These are phyloP conservation scores for Micrastur ruficollis DNA, from an alignment of 2,797 vertebrate genomes.

Conservation along the genomic window DNA sequence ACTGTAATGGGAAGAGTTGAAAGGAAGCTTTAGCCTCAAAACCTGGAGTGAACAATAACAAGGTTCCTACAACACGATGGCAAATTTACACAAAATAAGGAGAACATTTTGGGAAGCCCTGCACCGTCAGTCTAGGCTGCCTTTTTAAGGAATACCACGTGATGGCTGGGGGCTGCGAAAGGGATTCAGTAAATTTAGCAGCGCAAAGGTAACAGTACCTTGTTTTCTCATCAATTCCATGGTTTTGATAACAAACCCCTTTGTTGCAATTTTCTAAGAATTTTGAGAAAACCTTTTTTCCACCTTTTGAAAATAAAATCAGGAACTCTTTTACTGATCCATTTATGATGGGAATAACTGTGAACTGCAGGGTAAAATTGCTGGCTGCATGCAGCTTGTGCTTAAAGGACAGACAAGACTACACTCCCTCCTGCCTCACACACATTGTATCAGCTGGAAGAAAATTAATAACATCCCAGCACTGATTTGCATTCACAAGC, in stretches of 20 bases:
- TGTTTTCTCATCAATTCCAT: not conserved
- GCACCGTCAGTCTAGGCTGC: not conserved
- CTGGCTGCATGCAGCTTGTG: not conserved
- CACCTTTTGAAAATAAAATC: not conserved
- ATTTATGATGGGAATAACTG: not conserved
- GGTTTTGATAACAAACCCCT: not conserved
- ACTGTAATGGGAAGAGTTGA: not conserved
- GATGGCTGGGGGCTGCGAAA: not conserved
- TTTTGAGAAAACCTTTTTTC: not conserved
- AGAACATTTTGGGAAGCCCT: not conserved
- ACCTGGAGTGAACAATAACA: rapidly evolving
- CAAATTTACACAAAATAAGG: not conserved
- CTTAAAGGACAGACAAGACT: not conserved
- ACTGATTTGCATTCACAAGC: conserved; percentile 1
- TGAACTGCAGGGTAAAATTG: not conserved
- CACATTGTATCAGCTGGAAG: not conserved
- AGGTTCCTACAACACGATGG: not conserved
- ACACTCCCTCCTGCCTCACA: not conserved
- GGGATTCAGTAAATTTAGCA: not conserved
- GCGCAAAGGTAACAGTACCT: not conserved
- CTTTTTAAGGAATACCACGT: not conserved
- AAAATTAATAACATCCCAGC: conserved; percentile 1
- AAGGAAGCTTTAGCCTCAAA: not conserved
- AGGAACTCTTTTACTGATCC: not conserved
- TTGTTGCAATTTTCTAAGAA: not conserved